Evolutionary conservation across 2,888 invertebrate genomes (phyloP), one percentile per base, ranked within the genome.

Genomic region (Epirrita christyi): DNA sequence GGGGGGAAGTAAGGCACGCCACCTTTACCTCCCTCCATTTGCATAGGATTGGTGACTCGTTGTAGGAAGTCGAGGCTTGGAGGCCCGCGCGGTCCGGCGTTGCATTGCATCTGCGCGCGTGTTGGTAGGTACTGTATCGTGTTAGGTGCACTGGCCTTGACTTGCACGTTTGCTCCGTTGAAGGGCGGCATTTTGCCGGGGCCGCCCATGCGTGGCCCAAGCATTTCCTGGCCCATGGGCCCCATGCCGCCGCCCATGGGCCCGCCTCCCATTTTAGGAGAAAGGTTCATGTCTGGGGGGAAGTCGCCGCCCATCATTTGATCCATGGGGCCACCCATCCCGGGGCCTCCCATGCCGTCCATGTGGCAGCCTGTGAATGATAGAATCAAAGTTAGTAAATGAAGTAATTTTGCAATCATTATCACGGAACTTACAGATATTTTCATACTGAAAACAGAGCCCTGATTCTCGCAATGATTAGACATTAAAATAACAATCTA

Each of bases 121-220:
- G 98, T 97, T 15, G 99, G 99, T 84, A 98, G 94, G 93, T 99
- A 99, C 93, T 99, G 98, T 81, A 99, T 99, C 36, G 99, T 99
- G 87, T 99, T 99, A 0, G 99, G 98, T 9, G 98, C 98, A 85
- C 97, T 98, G 8, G 98, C 97, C 88, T 98, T 98, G 27, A 99
- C 98, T 88, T 97, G 97, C 40, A 97, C 96, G 85, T 97, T 98
- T 8, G 92, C 92, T 7, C 92, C 93, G 78, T 93, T 94, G 73
- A 93, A 94, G 7, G 94, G 94, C 11, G 91, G 85, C 92, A 92
- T 92, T 64, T 92, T 92, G 0, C 93, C 93, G 32, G 87, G 89
- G 46, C 81, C 94, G 50, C 93, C 94, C 84, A 94, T 93, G 10
- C 93, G 91, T 42, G 95, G 95, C 14, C 94, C 95, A 93, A 94